A percentile compares a stretch with the other conserved stretches of the same genome.
These are phyloP conservation scores for Corbicula japonica DNA, from an alignment of 2,888 invertebrate genomes.

Conservation along the genomic window DNA sequence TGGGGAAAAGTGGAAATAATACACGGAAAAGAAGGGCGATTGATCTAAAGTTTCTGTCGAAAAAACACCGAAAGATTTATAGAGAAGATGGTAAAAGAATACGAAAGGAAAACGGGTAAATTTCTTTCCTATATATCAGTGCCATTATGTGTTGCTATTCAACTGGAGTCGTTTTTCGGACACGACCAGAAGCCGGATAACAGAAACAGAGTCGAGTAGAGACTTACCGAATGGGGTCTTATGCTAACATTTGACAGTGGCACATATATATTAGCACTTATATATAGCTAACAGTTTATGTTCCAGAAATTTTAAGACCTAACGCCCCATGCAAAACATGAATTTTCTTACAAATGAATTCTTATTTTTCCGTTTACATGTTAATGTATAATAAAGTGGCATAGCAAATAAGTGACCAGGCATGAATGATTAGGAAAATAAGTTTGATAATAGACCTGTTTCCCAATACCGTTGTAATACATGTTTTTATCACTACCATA, in stretches of 20 bases:
- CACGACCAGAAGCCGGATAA: not conserved
- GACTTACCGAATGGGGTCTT: no score
- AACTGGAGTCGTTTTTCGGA: not conserved
- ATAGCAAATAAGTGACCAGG: no score
- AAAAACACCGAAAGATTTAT: conserved; percentile 55
- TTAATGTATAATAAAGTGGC: no score
- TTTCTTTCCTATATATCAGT: not conserved
- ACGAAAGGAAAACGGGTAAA: conserved; percentile 5
- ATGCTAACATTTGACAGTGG: no score
- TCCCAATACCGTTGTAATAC: no score
- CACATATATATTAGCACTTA: not conserved
- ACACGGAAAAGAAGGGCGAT: conserved; percentile 54
- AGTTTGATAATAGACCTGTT: no score
- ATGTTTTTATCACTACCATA: no score
- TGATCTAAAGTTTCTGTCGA: conserved; percentile 52
- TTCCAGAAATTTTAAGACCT: no score
- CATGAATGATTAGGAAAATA: no score
- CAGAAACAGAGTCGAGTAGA: not conserved
- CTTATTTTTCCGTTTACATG: no score
- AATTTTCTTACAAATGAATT: no score
- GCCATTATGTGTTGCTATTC: not conserved
- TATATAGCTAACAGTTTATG: not conserved
- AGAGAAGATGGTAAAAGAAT: conserved; percentile 28
- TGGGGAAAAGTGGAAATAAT: conserved; percentile 40
- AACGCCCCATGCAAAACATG: no score